These are phyloP conservation scores for Wiebesia pumilae DNA, from an alignment of 1,140 invertebrate genomes.

Conservation along the genomic window DNA sequence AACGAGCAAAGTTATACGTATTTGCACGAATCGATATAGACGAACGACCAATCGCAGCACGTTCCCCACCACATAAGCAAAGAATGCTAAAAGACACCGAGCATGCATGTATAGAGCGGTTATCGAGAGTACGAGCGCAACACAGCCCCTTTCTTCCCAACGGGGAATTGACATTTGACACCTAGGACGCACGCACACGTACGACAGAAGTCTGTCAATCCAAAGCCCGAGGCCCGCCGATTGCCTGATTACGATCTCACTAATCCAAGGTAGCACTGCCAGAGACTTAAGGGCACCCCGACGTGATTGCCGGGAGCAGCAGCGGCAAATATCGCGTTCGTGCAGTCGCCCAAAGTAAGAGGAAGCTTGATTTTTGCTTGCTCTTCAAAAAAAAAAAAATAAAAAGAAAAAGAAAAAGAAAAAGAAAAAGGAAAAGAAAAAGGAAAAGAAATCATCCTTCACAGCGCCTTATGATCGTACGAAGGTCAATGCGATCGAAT, in stretches of 20 bases:
- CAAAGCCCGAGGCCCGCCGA: constrained; percentile 51
- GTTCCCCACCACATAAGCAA: not conserved
- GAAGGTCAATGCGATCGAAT: too few species aligned
- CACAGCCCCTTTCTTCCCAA: not conserved
- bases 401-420: too few species aligned
- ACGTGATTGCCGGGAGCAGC: constrained; percentile 63
- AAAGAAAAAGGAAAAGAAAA: too few species aligned
- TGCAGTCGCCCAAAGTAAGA: not conserved
- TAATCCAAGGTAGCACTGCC: constrained; percentile 62
- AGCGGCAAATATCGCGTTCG: not conserved
- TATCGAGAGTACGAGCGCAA: not conserved
- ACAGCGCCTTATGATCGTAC: too few species aligned
- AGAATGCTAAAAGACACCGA: constrained; percentile 5
- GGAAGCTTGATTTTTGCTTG: not conserved
- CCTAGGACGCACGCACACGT: constrained; percentile 55
- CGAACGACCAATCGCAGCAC: not conserved
- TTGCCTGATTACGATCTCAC: constrained; percentile 72
- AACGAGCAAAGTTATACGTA: not conserved
- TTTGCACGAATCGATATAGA: constrained; percentile 4
- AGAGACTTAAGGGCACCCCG: constrained; percentile 57
- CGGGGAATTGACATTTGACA: constrained; percentile 70
- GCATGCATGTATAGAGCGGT: not conserved
- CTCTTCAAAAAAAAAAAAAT: too few species aligned
- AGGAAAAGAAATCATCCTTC: too few species aligned
- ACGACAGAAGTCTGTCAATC: not conserved